Base-by-base conservation (phyloP, 2,888 invertebrate species). In the Pollenia amentaria region DNA sequence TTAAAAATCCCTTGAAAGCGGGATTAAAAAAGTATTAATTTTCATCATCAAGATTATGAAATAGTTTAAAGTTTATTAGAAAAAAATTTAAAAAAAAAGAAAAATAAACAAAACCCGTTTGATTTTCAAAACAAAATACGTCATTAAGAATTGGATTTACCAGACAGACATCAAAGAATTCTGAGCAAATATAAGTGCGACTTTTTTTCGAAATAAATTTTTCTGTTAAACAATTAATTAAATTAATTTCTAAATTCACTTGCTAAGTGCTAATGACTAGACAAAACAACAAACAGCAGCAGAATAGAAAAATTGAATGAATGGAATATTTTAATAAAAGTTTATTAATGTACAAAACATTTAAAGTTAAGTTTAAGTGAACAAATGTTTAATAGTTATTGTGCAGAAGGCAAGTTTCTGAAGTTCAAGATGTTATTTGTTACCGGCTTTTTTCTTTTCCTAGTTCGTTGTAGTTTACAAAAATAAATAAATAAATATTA, bases 81-180 rank as follows among this genome's bases (percentile, higher is more conserved):
- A 29, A 29, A 29, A 14, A 4, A 57, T 51, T 38, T 38, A 1
- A 38, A 6, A 53, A 16, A 8, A 12, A 18, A 10, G n/a, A 51
- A 8, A 29, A 29, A 29, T 29, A 29, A 29, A 29, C 29, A 29
- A 29, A 29, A 29, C 12, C 6, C 53, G 40, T 40, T 10, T 53
- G 42, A 51, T 46, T 60, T 57, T 10, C 29, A 44, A 42, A 44
- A 44, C 3, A 51, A 40, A 77, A 53, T 9, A 46, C 76, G 53
- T 78, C 67, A 78, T 38, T 57, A 29, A 67, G 46, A 78, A 57
- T 42, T 46, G 77, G 77, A 57, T 78, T 69, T 78, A 46, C 55
- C 64, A 76, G 40, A 46, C 57, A 16, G 18, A 42, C 29, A 29
- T 29, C 29, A 29, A 29, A 29, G 4, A 55, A 55, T 57, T 72